Percentiles rank a stretch among this genome's conserved stretches.
Evolutionary conservation across 2,888 invertebrate genomes (phyloP).

Genomic region (Caenorhabditis sp.): DNA sequence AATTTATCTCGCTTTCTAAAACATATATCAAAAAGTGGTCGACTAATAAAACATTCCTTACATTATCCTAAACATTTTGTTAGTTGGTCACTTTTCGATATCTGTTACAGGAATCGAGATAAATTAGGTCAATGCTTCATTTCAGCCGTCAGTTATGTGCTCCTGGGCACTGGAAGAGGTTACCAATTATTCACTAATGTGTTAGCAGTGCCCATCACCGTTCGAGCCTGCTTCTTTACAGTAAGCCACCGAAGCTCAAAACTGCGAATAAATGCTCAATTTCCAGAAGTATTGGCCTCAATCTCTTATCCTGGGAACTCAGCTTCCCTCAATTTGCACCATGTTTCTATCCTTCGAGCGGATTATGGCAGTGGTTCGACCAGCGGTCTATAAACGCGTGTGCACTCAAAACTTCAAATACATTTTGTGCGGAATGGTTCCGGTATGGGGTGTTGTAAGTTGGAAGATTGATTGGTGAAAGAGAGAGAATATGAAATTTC

Average conservation of each 20-base stretch:
- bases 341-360: conserved; percentile 75
- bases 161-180: conserved; percentile 66
- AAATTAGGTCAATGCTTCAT: background rate
- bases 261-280: background rate
- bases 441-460: conserved; percentile 64
- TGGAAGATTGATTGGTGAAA: background rate
- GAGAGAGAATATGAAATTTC: conserved; percentile 20
- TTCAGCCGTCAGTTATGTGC: conserved; percentile 70
- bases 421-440: conserved; percentile 46
- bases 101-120: too few species aligned
- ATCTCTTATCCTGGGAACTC: conserved; percentile 75
- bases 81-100: too few species aligned
- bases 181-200: conserved; percentile 60
- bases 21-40: too few species aligned
- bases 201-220: conserved; percentile 67
- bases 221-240: conserved; percentile 69
- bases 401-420: conserved; percentile 69
- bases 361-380: conserved; percentile 70
- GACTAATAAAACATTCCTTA: too few species aligned
- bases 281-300: conserved; percentile 77
- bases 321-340: conserved; percentile 76
- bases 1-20: too few species aligned
- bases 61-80: too few species aligned
- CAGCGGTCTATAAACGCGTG: conserved; percentile 69
- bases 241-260: conserved; percentile 40